Percentiles rank a stretch among this genome's conserved stretches.
Conservation (phyloP, 2,888 invertebrate species). For the Gisinianus flammeolus region DNA sequence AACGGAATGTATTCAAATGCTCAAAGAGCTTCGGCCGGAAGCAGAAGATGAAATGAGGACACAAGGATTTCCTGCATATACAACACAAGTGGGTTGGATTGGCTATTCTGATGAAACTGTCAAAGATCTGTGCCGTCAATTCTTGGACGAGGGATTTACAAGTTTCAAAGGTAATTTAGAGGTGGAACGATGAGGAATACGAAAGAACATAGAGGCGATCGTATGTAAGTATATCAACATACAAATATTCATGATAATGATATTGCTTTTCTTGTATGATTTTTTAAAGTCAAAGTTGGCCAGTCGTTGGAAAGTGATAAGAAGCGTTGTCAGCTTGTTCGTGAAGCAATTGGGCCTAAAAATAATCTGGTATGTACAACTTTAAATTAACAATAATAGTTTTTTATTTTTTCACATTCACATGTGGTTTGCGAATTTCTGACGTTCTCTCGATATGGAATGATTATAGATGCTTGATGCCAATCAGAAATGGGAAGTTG, state of each 20-base stretch:
- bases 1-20: conserved; percentile 77
- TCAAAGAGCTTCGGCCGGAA: conserved; percentile 68
- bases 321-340: conserved; percentile 73
- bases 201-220: too few species aligned
- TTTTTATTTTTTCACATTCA: too few species aligned
- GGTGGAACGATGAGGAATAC: too few species aligned
- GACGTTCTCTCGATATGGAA: neutral
- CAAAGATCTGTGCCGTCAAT: conserved; percentile 72
- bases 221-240: too few species aligned
- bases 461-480: conserved; percentile 78
- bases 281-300: conserved; percentile 95
- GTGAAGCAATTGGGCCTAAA: conserved; percentile 77
- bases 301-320: conserved; percentile 77
- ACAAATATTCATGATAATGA: too few species aligned
- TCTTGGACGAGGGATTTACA: conserved; percentile 75
- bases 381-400: too few species aligned
- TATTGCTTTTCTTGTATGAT: too few species aligned
- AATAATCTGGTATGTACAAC: conserved; percentile 71
- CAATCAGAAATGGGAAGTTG: conserved; percentile 87
- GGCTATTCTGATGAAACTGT: conserved; percentile 83
- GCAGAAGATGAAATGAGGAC: conserved; percentile 68
- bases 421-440: neutral
- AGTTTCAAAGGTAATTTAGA: too few species aligned
- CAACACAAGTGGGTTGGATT: conserved; percentile 89
- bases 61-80: conserved; percentile 84